Evolutionary conservation across 2,888 invertebrate species (phyloP).

Genomic region (Seira ritae): DNA sequence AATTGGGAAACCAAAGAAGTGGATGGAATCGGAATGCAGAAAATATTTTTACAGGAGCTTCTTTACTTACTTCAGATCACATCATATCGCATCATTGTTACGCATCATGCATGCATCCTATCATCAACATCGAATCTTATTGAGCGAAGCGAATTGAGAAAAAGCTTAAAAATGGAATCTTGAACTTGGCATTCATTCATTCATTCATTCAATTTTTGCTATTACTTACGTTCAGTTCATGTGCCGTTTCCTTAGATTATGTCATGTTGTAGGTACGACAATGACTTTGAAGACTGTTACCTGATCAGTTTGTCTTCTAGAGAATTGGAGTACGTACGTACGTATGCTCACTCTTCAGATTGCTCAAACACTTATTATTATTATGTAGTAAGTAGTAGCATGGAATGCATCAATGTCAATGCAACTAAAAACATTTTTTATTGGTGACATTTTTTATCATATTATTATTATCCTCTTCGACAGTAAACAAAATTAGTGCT

Average conservation of each 20-base stretch:
- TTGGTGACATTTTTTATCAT: neutral
- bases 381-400: too few relatives aligned
- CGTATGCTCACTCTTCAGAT: too few relatives aligned
- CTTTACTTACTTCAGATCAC: constrained; percentile 6
- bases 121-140: constrained; percentile 18
- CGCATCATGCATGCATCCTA: constrained; percentile 35
- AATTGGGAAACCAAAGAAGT: neutral
- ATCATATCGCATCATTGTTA: constrained; percentile 46
- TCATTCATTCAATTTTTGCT: constrained; percentile 19
- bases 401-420: neutral
- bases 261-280: too few relatives aligned
- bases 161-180: constrained; percentile 50
- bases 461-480: neutral
- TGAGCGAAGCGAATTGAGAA: constrained; percentile 55
- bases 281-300: too few relatives aligned
- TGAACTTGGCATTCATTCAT: constrained; percentile 55
- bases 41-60: constrained; percentile 7
- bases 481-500: neutral
- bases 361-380: too few relatives aligned
- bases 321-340: too few relatives aligned
- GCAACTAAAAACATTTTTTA: neutral
- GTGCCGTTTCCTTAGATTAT: too few relatives aligned
- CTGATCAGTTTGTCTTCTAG: too few relatives aligned
- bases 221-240: neutral
- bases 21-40: neutral